These are phyloP conservation scores for Parus major DNA, from an alignment of 2,113 vertebrate genomes.

Conservation along the genomic window DNA sequence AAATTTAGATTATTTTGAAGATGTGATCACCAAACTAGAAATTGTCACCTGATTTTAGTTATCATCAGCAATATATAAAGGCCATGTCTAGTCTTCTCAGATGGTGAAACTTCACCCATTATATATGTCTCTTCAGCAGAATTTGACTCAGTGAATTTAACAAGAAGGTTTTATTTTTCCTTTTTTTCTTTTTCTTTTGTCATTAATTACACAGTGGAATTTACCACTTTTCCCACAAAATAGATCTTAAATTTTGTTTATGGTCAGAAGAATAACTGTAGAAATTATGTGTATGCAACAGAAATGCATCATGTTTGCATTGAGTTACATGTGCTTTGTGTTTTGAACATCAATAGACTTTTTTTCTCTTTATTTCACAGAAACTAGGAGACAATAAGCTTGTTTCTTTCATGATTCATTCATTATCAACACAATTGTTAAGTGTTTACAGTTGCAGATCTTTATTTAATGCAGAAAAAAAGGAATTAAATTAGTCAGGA, in stretches of 20 bases:
- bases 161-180: neutral
- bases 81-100: neutral
- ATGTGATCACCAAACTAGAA: neutral
- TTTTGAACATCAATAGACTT: neutral
- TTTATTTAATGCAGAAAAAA: neutral
- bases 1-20: constrained; percentile 32
- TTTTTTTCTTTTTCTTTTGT: neutral
- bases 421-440: neutral
- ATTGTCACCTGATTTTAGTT: neutral
- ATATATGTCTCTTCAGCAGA: neutral
- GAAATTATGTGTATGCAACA: neutral
- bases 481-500: neutral
- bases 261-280: neutral
- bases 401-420: neutral
- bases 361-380: neutral
- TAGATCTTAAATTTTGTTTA: neutral
- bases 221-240: neutral
- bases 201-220: neutral
- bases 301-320: neutral
- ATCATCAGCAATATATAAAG: neutral
- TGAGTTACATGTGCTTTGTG: neutral
- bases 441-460: neutral
- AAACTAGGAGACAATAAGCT: neutral
- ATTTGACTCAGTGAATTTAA: neutral
- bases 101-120: neutral